These are phyloP conservation scores for Cremastinae sp. DNA, from an alignment of 2,888 invertebrate species.

Conservation along the genomic window DNA sequence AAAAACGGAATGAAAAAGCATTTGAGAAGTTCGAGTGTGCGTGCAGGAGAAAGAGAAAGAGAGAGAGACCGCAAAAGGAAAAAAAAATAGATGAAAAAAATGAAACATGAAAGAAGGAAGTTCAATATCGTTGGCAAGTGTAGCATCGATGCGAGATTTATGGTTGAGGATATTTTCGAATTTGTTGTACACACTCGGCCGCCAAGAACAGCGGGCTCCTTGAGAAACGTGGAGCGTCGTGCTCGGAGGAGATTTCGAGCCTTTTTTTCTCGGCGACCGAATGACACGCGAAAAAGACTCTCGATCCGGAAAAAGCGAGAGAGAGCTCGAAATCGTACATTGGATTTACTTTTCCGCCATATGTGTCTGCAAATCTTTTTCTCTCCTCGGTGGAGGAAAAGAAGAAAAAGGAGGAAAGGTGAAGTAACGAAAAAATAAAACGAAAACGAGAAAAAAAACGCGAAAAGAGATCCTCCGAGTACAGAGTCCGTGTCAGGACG, in stretches of 20 bases:
- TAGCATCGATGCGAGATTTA: slow-evolving; percentile 35
- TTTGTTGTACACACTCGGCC: slow-evolving; percentile 19
- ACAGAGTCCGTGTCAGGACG: too few species aligned
- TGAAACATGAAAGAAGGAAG: neutral
- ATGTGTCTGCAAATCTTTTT: slow-evolving; percentile 36
- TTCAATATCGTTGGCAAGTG: neutral
- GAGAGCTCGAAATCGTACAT: slow-evolving; percentile 34
- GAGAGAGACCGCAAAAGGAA: slow-evolving; percentile 15
- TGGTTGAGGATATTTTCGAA: slow-evolving; percentile 28
- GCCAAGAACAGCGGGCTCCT: neutral
- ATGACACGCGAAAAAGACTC: neutral
- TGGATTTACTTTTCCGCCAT: slow-evolving; percentile 43
- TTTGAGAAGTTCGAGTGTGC: neutral
- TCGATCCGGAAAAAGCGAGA: neutral
- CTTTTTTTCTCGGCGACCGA: neutral
- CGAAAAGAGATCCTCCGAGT: neutral
- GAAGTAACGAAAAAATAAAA: too few species aligned
- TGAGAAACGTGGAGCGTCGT: slow-evolving; percentile 17
- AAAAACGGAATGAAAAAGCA: neutral
- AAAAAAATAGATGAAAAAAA: neutral
- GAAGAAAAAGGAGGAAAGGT: too few species aligned
- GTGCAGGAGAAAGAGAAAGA: neutral
- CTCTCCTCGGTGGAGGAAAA: neutral
- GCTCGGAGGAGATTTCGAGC: slow-evolving; percentile 21
- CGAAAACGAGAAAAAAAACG: slow-evolving; percentile 5